Percentiles rank a stretch among this genome's conserved stretches.
Conservation (phyloP, 2,113 vertebrate species). For the Uria lomvia region DNA sequence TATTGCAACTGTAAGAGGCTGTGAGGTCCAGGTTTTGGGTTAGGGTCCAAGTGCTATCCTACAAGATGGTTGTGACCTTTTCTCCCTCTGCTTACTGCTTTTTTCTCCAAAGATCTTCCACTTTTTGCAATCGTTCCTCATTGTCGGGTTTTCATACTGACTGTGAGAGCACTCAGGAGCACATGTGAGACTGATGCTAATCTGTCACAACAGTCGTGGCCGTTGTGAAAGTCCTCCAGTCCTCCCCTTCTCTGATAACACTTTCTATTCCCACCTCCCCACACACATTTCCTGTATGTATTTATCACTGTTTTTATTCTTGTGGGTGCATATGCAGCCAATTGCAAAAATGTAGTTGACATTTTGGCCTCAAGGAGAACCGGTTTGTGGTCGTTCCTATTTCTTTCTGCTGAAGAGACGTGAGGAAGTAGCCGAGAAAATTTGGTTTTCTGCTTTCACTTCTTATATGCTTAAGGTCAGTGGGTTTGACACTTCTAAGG, state of each 20-base stretch:
- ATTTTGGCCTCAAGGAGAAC: not conserved
- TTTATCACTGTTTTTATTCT: not conserved
- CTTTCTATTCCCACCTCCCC: not conserved
- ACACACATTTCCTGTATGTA: not conserved
- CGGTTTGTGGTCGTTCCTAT: not conserved
- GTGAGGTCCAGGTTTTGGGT: not conserved
- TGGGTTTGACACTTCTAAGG: not conserved
- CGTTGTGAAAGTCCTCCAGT: not conserved
- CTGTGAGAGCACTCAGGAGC: not conserved
- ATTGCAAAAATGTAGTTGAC: not conserved
- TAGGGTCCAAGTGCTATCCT: not conserved
- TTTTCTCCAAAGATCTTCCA: not conserved
- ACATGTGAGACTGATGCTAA: fast-evolving
- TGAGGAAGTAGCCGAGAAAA: not conserved
- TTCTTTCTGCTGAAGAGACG: not conserved
- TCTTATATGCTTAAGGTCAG: not conserved
- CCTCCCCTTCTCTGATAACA: not conserved
- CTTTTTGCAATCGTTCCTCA: not conserved
- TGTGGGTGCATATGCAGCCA: not conserved
- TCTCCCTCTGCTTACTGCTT: not conserved
- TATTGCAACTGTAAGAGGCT: not conserved
- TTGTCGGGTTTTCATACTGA: not conserved
- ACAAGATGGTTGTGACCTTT: not conserved
- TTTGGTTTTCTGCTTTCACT: not conserved
- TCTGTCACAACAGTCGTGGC: not conserved